These are phyloP conservation scores for Drosophila serrata DNA, from an alignment of 1,140 invertebrate genomes.

Conservation along the genomic window DNA sequence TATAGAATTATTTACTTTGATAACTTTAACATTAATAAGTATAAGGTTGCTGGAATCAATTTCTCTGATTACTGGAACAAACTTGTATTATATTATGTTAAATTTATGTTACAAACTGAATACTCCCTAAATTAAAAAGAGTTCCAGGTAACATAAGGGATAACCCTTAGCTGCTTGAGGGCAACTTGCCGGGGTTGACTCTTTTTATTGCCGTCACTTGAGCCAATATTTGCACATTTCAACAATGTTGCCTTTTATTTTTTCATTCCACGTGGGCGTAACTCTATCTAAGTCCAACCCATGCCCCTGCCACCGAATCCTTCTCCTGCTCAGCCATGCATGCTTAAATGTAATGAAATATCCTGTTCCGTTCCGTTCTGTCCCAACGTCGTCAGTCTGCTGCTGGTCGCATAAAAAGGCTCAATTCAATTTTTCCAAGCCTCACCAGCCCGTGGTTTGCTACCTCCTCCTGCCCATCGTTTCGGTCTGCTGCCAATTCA, in stretches of 20 bases:
- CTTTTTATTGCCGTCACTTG: constrained; percentile 81
- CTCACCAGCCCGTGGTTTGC: constrained; percentile 11
- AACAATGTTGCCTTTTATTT: constrained; percentile 71
- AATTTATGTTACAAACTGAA: not conserved
- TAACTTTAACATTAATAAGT: no score
- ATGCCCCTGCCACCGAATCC: not conserved
- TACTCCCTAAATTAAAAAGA: not conserved
- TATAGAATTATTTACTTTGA: no score
- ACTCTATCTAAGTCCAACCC: constrained; percentile 21
- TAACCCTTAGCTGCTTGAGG: constrained; percentile 21
- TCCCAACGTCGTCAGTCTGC: constrained; percentile 22
- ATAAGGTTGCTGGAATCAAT: no score
- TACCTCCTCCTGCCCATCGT: constrained; percentile 11
- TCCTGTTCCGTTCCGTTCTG: constrained; percentile 58
- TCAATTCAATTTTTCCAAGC: constrained; percentile 74
- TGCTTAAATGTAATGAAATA: constrained; percentile 84
- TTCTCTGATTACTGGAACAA: no score
- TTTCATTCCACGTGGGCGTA: constrained; percentile 42
- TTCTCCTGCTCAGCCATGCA: constrained; percentile 61
- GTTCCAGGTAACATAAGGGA: constrained; percentile 6
- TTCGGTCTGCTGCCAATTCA: constrained; percentile 75
- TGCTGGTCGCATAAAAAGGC: constrained; percentile 74
- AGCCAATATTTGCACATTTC: constrained; percentile 82
- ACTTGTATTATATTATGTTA: no score
- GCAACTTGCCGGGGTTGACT: constrained; percentile 49